phyloP scores from a whole-genome alignment of 1,140 invertebrate species.

The Micrasema minimum region DNA sequence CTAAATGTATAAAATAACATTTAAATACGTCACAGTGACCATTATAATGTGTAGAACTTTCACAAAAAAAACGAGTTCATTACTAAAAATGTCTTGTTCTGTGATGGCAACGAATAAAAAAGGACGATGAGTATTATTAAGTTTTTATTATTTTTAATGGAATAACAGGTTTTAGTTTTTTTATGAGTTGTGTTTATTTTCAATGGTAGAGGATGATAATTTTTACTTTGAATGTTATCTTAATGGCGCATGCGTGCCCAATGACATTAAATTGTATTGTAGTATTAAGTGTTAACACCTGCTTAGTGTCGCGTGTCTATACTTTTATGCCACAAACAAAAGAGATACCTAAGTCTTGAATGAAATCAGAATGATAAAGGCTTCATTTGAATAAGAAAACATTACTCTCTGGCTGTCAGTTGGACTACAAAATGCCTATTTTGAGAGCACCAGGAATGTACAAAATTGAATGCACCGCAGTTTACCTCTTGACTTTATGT shows the following conservation, averaged over 20 bases:
- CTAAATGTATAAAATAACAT: constrained; percentile 22
- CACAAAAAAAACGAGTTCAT: neutral
- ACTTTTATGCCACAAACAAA: constrained; percentile 26
- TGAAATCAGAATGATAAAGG: constrained; percentile 36
- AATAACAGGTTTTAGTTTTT: neutral
- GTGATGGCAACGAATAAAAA: neutral
- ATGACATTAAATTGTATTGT: constrained; percentile 38
- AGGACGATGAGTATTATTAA: too few relatives aligned
- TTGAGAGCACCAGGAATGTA: neutral
- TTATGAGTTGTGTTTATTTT: neutral
- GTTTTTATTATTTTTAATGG: too few relatives aligned
- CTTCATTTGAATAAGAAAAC: constrained; percentile 38
- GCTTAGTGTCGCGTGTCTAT: constrained; percentile 30
- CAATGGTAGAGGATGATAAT: neutral
- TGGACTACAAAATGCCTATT: neutral
- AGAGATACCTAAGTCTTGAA: constrained; percentile 33
- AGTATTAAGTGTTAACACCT: constrained; percentile 39
- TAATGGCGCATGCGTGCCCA: constrained; percentile 37
- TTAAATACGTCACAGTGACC: neutral
- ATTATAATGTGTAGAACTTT: constrained; percentile 14
- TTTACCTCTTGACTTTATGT: too few relatives aligned
- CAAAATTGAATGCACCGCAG: too few relatives aligned
- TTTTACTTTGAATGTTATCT: constrained; percentile 9
- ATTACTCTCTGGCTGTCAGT: constrained; percentile 23
- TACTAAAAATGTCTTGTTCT: neutral